phyloP scores from a whole-genome alignment of 2,888 invertebrate genomes.

The Aplocera efformata region DNA sequence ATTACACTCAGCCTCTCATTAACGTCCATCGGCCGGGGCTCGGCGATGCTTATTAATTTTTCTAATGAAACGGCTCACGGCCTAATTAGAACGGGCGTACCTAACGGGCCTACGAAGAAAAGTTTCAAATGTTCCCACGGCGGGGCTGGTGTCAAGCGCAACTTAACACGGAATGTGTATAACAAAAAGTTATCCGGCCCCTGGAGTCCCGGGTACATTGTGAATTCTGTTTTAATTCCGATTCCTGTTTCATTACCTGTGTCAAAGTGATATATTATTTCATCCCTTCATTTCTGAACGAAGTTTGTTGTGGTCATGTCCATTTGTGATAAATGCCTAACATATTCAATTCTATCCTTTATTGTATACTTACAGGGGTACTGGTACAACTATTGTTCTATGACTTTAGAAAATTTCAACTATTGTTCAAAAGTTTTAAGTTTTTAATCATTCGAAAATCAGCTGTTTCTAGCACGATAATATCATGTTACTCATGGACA shows the following conservation, averaged over 20 bases:
- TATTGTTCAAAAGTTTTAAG: too few species aligned
- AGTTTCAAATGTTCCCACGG: constrained; percentile 59
- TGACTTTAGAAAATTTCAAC: too few species aligned
- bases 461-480: too few species aligned
- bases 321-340: too few species aligned
- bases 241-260: constrained; percentile 33
- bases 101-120: constrained; percentile 51
- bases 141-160: constrained; percentile 49
- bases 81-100: constrained; percentile 49
- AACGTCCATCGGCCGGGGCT: constrained; percentile 33
- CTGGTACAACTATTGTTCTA: too few species aligned
- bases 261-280: constrained; percentile 23
- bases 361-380: too few species aligned
- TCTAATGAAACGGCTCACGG: constrained; percentile 50
- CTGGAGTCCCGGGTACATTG: constrained; percentile 33
- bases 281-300: constrained; percentile 14
- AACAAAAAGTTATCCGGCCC: constrained; percentile 51
- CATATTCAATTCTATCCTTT: too few species aligned
- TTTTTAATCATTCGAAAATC: too few species aligned
- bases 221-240: constrained; percentile 31
- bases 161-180: constrained; percentile 49
- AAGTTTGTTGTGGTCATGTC: not conserved
- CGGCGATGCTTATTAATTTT: constrained; percentile 56
- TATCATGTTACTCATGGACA: too few species aligned
- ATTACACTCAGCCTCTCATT: constrained; percentile 38